These are phyloP conservation scores for Gadopsis marmoratus DNA, from an alignment of 2,797 vertebrate species.

Conservation along the genomic window DNA sequence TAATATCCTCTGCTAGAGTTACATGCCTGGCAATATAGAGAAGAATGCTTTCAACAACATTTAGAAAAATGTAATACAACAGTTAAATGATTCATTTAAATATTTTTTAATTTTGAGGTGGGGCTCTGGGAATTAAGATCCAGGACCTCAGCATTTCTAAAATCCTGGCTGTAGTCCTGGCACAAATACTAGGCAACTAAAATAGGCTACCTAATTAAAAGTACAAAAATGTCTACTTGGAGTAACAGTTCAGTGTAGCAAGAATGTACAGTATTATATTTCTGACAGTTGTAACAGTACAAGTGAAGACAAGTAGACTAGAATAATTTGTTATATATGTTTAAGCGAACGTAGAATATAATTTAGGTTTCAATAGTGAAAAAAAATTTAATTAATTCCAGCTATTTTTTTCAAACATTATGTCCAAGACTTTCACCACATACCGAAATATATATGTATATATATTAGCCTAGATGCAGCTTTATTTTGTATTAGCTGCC, in stretches of 20 bases:
- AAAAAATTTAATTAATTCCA: background rate
- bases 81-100: background rate
- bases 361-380: background rate
- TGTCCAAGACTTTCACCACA: background rate
- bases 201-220: background rate
- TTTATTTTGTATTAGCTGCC: background rate
- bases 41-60: background rate
- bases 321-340: background rate
- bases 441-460: no score
- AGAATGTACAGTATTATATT: background rate
- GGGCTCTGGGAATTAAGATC: background rate
- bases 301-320: background rate
- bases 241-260: background rate
- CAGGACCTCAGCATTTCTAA: no score
- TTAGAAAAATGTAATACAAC: no score
- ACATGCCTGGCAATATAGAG: background rate
- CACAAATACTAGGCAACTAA: background rate
- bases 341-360: no score
- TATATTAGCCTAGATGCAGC: background rate
- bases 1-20: background rate
- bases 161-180: background rate
- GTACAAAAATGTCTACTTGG: background rate
- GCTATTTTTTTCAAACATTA: background rate
- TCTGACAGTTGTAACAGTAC: background rate
- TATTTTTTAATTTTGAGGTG: background rate